These are phyloP conservation scores for Spilogale gracilis DNA, from an alignment of 2,113 vertebrate species.

Conservation along the genomic window DNA sequence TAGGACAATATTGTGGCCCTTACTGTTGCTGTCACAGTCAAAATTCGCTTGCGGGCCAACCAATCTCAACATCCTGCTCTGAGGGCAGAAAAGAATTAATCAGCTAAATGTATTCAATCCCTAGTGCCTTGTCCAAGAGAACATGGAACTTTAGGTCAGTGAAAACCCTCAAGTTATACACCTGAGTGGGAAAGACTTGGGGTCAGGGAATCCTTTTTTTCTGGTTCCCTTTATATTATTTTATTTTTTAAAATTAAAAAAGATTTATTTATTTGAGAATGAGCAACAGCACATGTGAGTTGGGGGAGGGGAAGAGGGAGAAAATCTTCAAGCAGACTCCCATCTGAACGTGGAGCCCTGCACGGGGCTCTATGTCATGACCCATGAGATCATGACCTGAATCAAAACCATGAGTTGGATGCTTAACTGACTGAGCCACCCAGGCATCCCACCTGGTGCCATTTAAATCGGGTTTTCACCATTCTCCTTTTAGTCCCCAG, in stretches of 20 bases:
- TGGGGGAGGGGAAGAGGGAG: background rate
- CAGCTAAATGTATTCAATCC: background rate
- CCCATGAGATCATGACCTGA: background rate
- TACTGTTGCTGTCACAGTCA: background rate
- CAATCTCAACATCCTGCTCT: background rate
- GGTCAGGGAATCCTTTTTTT: background rate
- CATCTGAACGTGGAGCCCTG: background rate
- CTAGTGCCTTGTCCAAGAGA: background rate
- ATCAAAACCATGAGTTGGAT: background rate
- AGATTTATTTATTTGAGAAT: background rate
- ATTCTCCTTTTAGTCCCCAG: background rate
- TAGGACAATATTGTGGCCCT: background rate
- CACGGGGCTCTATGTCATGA: background rate
- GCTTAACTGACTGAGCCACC: background rate
- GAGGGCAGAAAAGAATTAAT: background rate
- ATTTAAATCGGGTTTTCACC: slow-evolving; percentile 27
- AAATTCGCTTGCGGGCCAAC: background rate
- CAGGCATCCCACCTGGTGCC: background rate
- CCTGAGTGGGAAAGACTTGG: background rate
- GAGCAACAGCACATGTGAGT: background rate
- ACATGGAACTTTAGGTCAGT: slow-evolving; percentile 6
- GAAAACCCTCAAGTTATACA: background rate
- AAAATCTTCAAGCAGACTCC: background rate
- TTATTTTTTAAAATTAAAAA: background rate
- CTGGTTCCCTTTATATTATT: background rate